A percentile compares a stretch with the other conserved stretches of the same genome.
These are phyloP conservation scores for Drosophila azteca DNA, from an alignment of 1,140 invertebrate species.

Conservation along the genomic window DNA sequence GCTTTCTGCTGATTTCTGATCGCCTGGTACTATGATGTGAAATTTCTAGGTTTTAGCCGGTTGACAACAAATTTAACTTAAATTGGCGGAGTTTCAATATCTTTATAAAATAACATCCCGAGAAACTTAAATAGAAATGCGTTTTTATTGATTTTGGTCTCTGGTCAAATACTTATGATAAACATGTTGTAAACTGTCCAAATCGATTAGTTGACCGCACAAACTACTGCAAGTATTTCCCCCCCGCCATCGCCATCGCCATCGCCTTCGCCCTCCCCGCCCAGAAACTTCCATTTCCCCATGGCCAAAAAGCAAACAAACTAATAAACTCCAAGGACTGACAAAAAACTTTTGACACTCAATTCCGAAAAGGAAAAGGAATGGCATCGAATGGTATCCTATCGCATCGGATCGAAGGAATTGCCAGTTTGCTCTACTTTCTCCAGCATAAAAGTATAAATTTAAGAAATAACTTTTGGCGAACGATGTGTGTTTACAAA, in stretches of 20 bases:
- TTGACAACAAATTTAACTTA: no score
- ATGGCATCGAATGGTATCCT: no score
- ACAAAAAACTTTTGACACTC: slow-evolving; percentile 60
- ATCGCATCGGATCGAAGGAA: slow-evolving; percentile 3
- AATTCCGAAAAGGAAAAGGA: no score
- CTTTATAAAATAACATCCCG: no score
- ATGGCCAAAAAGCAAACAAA: slow-evolving; percentile 29
- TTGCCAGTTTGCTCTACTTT: slow-evolving; percentile 42
- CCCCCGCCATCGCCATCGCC: no score
- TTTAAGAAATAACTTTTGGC: slow-evolving; percentile 20
- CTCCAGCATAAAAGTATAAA: slow-evolving; percentile 33
- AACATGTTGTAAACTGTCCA: slow-evolving; percentile 50
- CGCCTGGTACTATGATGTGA: no score
- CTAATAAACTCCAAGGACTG: slow-evolving; percentile 53
- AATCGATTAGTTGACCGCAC: slow-evolving; percentile 28
- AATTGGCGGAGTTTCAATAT: no score
- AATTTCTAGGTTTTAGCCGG: no score
- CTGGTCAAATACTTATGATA: slow-evolving; percentile 37
- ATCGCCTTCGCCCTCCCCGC: background rate
- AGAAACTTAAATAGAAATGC: no score
- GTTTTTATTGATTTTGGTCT: no score
- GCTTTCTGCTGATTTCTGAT: no score
- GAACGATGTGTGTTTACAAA: slow-evolving; percentile 18
- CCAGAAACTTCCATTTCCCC: background rate
- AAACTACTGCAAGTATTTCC: no score